Conservation (phyloP, 2,797 vertebrate genomes). For the Stomatorhinus walkeri region DNA sequence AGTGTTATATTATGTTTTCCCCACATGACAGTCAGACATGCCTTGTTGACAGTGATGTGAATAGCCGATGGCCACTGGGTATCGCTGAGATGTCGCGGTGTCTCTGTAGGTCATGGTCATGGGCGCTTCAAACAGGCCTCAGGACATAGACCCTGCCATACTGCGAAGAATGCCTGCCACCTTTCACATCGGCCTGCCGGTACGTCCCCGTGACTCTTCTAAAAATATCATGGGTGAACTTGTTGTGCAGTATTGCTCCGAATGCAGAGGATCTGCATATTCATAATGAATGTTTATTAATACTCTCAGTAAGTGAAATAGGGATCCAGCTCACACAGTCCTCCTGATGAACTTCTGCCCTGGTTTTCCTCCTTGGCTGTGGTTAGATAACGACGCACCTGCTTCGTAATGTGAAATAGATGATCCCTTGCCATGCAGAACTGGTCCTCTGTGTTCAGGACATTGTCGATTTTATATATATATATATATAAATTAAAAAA, state of each 20-base stretch:
- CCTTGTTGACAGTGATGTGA: not conserved
- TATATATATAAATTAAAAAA: not conserved
- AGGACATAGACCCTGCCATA: slow-evolving; percentile 69
- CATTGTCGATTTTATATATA: not conserved
- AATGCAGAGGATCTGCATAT: not conserved
- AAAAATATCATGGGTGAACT: not conserved
- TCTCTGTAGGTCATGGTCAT: slow-evolving; percentile 66
- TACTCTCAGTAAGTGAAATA: not conserved
- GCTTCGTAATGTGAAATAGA: not conserved
- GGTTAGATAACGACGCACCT: not conserved
- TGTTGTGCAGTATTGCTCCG: not conserved
- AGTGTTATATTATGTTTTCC: not conserved
- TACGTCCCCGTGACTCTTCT: slow-evolving; percentile 37
- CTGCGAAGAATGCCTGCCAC: slow-evolving; percentile 65
- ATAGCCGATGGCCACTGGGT: not conserved
- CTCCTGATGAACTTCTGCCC: not conserved
- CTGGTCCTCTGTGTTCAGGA: not conserved
- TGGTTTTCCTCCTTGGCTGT: not conserved
- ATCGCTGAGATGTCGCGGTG: not conserved
- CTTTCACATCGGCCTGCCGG: slow-evolving; percentile 64
- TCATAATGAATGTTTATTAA: not conserved
- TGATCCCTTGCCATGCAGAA: not conserved
- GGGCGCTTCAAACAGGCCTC: slow-evolving; percentile 71
- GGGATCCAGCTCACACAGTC: not conserved
- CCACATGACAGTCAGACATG: not conserved